Evolutionary conservation across 2,888 invertebrate genomes (phyloP), one percentile per base, ranked within the genome.

Genomic region (Spilarctia lutea): DNA sequence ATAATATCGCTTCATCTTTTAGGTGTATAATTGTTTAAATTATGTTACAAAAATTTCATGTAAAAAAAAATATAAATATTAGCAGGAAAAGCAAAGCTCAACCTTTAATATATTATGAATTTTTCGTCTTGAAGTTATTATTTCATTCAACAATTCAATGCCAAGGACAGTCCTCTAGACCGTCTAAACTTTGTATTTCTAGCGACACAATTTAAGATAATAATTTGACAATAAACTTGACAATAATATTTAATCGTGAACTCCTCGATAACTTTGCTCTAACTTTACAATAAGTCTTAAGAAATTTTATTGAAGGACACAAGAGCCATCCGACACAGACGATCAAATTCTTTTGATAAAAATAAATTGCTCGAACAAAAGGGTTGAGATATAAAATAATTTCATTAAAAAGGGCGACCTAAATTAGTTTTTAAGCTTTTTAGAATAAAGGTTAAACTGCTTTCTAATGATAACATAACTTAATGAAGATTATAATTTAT

Each of bases 261-360:
- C 75, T 74, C 63, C 75, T 74, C 56, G 65, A 72, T 75, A 83
- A 74, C 69, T 81, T 77, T 74, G 27, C 56, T n/a, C 67, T 79
- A 80, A 81, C 72, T 80, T 82, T 63, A 75, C 71, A 81, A 79
- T 75, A 73, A 79, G 73, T 75, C 77, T 71, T 74, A 48, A 39
- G 76, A 67, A 79, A 77, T 81, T 83, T 85, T 72, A 75, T 78
- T 74, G 81, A 33, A 73, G 73, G 78, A 81, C 83, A 75, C 81
- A 85, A 84, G 83, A 82, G 74, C 80, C 80, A 84, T 84, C 85
- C 77, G 73, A 84, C 75, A 81, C 83, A 84, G 86, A 86, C 84
- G 89, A 89, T 88, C 86, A 88, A 87, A 88, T 87, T 87, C 87
- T 90, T 88, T 86, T 86, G 89, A 89, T 87, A 88, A 85, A 85